Percentiles rank a stretch among this genome's conserved stretches.
phyloP scores from a whole-genome alignment of 2,888 invertebrate genomes.

The Monoplex corrugatus region DNA sequence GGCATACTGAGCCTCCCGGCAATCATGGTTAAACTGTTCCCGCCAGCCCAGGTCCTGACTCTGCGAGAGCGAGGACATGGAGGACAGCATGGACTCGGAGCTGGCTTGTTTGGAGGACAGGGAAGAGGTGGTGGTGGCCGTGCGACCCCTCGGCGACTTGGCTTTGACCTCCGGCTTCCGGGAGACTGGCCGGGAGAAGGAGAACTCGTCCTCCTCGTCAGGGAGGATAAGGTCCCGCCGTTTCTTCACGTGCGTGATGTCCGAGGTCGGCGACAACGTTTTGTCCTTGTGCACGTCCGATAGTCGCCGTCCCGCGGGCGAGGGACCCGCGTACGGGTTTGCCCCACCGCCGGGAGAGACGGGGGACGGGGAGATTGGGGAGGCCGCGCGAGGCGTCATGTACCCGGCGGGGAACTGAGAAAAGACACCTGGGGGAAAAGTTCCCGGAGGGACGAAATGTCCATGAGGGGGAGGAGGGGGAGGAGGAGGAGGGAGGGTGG shows the following conservation, averaged over 20 bases:
- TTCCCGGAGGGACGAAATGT: neutral
- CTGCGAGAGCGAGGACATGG: constrained; percentile 39
- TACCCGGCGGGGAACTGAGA: neutral
- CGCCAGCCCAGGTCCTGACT: constrained; percentile 42
- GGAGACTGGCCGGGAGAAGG: constrained; percentile 56
- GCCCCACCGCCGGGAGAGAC: neutral
- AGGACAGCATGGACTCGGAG: constrained; percentile 47
- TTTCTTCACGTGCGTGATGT: constrained; percentile 38
- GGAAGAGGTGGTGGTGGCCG: neutral
- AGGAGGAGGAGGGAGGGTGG: neutral
- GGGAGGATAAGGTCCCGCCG: constrained; percentile 69
- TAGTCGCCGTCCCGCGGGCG: neutral
- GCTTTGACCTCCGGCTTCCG: neutral
- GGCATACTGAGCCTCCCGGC: constrained; percentile 32
- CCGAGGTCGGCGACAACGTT: constrained; percentile 40
- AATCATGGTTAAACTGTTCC: constrained; percentile 36
- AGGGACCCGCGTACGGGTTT: neutral
- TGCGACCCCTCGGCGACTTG: neutral
- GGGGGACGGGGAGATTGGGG: neutral
- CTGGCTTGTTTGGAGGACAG: constrained; percentile 44
- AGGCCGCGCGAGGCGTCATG: neutral
- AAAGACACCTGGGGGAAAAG: neutral
- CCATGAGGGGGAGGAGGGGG: neutral
- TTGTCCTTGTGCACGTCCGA: constrained; percentile 1
- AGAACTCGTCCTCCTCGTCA: constrained; percentile 71